Evolutionary conservation across 2,113 vertebrate species (phyloP), one percentile per base, ranked within the genome.

Genomic region (Nannobrachium achirus): DNA sequence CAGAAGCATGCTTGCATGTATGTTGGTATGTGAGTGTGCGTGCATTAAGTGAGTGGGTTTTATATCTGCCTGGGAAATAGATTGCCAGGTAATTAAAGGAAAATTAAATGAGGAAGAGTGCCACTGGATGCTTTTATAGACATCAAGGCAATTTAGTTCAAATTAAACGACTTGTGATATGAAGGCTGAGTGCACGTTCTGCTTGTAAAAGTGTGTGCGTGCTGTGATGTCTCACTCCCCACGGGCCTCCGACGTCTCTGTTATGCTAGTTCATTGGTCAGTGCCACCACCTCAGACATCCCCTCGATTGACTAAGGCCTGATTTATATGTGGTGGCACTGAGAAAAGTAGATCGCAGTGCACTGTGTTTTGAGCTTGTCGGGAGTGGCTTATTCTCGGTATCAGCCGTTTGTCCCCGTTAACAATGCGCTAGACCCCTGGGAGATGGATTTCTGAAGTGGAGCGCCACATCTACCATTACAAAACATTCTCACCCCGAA

Each of bases 21-120:
- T 16, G 8, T 49, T 2, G 3, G 7, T 6, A n/a, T 55, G 40
- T 57, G 59, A 55, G 52, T 51, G 63, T 6, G 10, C 33, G 19
- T 60, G 42, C 63, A 48, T 49, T 69, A 60, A 65, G 50, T 56
- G 59, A 46, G n/a, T 50, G 62, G 46, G 38, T 72, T 82, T 33
- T 71, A 20, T 70, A 18, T 66, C 46, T 63, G 48, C 25, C 50
- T 55, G 49, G 58, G 63, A 74, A 73, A 79, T 61, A 70, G 57
- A 72, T 25, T 76, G 7, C 42, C 55, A 73, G 70, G 71, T 82
- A 83, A 88, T 85, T 78, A 79, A 83, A 69, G 73, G 33, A 33
- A 64, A 11, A 48, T 33, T 69, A 70, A 80, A 84, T 70, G 58
- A 81, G 55, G 45, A 63, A 45, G 70, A 73, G 62, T 63, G 69